phyloP scores from a whole-genome alignment of 2,888 invertebrate species.

The Geotrupes spiniger region DNA sequence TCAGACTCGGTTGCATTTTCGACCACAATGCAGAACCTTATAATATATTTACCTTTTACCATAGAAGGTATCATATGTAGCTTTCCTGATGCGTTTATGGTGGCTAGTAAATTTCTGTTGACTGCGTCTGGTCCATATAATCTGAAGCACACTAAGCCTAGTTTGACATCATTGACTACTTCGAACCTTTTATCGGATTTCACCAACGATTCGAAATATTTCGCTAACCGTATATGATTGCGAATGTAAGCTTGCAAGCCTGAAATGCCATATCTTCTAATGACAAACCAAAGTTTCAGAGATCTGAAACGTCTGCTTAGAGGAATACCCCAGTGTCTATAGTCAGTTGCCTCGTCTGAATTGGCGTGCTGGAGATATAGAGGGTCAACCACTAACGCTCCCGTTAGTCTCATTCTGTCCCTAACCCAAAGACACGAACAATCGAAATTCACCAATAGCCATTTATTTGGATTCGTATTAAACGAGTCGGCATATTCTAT shows the following conservation, averaged over 20 bases:
- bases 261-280: slow-evolving; percentile 74
- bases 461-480: slow-evolving; percentile 87
- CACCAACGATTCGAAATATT: slow-evolving; percentile 70
- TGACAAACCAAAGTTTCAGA: slow-evolving; percentile 85
- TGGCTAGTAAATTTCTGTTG: slow-evolving; percentile 73
- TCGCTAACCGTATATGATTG: slow-evolving; percentile 75
- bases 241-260: slow-evolving; percentile 83
- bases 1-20: slow-evolving; percentile 74
- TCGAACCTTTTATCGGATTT: slow-evolving; percentile 70
- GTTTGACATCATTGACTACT: slow-evolving; percentile 69
- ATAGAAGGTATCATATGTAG: slow-evolving; percentile 85
- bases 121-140: slow-evolving; percentile 66
- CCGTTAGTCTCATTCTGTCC: slow-evolving; percentile 72
- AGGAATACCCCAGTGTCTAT: slow-evolving; percentile 85
- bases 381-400: slow-evolving; percentile 83
- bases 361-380: slow-evolving; percentile 82
- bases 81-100: slow-evolving; percentile 78
- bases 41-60: slow-evolving; percentile 69
- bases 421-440: slow-evolving; percentile 82
- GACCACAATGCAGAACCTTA: slow-evolving; percentile 75
- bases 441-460: slow-evolving; percentile 82
- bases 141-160: slow-evolving; percentile 78
- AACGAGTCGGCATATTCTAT: slow-evolving; percentile 79
- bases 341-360: slow-evolving; percentile 66
- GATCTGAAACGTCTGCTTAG: slow-evolving; percentile 80